Conservation (phyloP, 2,888 invertebrate genomes). For the Anorthoa munda region DNA sequence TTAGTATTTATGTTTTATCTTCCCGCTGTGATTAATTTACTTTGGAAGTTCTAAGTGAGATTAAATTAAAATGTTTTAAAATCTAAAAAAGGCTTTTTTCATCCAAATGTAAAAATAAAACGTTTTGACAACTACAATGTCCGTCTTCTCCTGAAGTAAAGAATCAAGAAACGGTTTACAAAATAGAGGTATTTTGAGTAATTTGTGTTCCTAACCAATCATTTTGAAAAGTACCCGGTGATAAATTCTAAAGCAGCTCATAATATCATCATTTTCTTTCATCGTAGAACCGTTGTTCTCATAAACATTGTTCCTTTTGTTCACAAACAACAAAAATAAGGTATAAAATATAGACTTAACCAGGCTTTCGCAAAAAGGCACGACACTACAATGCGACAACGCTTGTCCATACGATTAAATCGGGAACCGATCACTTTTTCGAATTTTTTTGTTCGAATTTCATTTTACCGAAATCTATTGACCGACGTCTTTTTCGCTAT, state of each 20-base stretch:
- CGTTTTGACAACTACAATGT: neutral
- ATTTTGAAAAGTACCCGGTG: neutral
- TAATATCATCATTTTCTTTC: neutral
- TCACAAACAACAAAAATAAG: neutral
- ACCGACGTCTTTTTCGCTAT: no score
- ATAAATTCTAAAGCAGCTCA: no score
- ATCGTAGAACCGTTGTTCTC: neutral
- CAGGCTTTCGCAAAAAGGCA: no score
- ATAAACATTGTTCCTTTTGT: neutral
- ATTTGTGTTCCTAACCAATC: neutral
- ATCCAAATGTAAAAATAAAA: neutral
- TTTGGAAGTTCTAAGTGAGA: conserved; percentile 21
- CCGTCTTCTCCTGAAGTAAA: neutral
- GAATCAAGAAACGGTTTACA: neutral
- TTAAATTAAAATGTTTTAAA: conserved; percentile 9
- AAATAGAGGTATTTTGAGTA: neutral
- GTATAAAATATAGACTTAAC: neutral
- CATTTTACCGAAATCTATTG: no score
- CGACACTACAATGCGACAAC: neutral
- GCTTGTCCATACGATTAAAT: no score
- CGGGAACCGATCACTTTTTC: no score
- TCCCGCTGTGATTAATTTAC: conserved; percentile 26
- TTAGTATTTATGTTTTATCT: conserved; percentile 40
- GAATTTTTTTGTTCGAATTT: no score
- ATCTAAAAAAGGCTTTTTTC: neutral